A percentile compares a stretch with the other conserved stretches of the same genome.
Conservation (phyloP, 2,113 vertebrate species). For the Ctenodactylus gundi region DNA sequence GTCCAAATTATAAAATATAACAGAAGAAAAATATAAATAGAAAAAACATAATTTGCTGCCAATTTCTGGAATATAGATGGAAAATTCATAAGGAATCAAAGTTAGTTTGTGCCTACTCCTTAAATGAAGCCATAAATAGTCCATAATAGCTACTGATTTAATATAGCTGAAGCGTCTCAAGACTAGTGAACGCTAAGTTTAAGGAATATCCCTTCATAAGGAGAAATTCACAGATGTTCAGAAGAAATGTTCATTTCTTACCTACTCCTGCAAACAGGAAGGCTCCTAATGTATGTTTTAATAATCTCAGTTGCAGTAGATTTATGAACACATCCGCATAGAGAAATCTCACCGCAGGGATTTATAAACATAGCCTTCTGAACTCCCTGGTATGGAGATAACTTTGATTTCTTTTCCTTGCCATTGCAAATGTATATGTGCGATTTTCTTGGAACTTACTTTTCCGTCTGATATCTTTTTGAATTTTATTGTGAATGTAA, state of each 20-base stretch:
- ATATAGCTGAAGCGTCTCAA: background rate
- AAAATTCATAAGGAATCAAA: background rate
- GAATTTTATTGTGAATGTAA: slow-evolving; percentile 5
- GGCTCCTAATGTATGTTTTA: background rate
- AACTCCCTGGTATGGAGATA: background rate
- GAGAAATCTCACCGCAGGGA: background rate
- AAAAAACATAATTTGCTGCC: slow-evolving; percentile 28
- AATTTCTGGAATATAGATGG: background rate
- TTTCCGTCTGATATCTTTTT: background rate
- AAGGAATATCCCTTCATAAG: background rate
- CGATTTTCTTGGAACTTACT: background rate
- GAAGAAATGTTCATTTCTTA: background rate
- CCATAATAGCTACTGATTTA: background rate
- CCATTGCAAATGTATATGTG: background rate
- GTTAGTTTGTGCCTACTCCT: background rate
- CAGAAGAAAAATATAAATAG: background rate
- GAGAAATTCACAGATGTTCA: background rate
- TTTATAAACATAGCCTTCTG: background rate
- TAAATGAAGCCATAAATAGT: background rate
- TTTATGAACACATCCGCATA: background rate
- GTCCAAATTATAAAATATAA: background rate
- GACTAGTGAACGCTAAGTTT: background rate
- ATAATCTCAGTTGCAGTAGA: background rate
- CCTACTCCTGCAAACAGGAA: background rate
- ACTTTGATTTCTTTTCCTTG: background rate